Evolutionary conservation across 2,888 invertebrate species (phyloP), one percentile per base, ranked within the genome.

Genomic region (Dicyrtomina minuta): DNA sequence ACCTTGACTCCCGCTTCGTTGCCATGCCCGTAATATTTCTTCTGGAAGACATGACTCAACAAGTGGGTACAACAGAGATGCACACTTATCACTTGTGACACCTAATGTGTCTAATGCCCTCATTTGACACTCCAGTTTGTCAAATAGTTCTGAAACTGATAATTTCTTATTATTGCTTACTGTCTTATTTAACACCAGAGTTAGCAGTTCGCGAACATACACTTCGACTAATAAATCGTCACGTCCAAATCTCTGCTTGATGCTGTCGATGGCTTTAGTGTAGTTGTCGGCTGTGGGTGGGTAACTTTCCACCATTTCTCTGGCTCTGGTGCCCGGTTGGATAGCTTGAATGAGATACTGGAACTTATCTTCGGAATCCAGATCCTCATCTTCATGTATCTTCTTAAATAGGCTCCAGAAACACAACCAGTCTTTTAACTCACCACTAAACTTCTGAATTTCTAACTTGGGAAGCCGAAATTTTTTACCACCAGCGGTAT

Each of bases 201-300:
- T 12, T 26, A 56, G 41, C 8, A 60, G 39, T 20, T 41, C 60
- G 3, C 33, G 2, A 17, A 41, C 20, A 12, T 27, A 27, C 2
- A 33, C 4, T 33, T 33, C 33, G 4, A 33, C 33, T 33, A 33
- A 8, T 33, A 33, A 3, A 33, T 58, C 58, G 4, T 58, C 58
- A 2, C 15, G 8, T n/a, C 58, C 58, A 27, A 22, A 58, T 3
- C 58, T 2, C 17, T 46, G 5, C 4, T 12, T 3, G 4, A 46
- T 3, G 17, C 12, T 6, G 5, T 46, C 17, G 3, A 58, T 58
- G 39, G 20, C 58, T 39, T 39, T 60, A 4, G 27, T 13, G 17
- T 60, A 60, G 39, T 60, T 60, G 17, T 60, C 60, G 20, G 27
- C 20, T 13, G 60, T 39, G 13, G 33, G 17, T 2, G 27, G 60